phyloP scores from a whole-genome alignment of 2,113 vertebrate genomes.

The Pionites leucogaster region DNA sequence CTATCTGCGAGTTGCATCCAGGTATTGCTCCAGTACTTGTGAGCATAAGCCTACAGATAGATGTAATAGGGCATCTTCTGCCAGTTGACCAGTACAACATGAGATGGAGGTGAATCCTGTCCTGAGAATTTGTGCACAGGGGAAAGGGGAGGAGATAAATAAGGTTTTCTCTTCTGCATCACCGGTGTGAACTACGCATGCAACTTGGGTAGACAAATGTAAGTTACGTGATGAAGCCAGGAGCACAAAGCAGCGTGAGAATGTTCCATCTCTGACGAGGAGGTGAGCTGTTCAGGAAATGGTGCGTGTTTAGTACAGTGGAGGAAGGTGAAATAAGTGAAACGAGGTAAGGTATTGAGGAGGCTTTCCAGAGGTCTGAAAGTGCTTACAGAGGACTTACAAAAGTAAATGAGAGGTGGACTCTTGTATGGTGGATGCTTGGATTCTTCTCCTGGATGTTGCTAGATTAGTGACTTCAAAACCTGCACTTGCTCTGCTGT shows the following conservation, averaged over 20 bases:
- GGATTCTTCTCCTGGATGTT: neutral
- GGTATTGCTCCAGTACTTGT: neutral
- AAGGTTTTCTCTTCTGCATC: neutral
- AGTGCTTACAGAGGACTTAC: neutral
- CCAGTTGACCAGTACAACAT: neutral
- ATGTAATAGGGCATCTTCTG: neutral
- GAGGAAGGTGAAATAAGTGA: neutral
- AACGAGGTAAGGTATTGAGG: accelerated
- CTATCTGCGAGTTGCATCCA: neutral
- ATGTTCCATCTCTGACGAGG: accelerated
- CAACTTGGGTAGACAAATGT: too few species aligned
- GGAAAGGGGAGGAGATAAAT: neutral
- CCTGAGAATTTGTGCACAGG: neutral
- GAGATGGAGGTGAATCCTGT: neutral
- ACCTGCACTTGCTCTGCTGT: neutral
- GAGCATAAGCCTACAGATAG: too few species aligned
- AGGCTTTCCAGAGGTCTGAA: neutral
- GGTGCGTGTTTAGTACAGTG: neutral
- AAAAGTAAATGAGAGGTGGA: neutral
- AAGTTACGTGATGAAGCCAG: neutral
- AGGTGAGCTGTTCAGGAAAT: neutral
- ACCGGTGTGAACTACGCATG: too few species aligned
- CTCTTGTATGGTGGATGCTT: neutral
- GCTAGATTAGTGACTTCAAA: neutral
- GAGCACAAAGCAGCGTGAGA: neutral